phyloP scores from a whole-genome alignment of 2,888 invertebrate species.

The Escarpia spicata region DNA sequence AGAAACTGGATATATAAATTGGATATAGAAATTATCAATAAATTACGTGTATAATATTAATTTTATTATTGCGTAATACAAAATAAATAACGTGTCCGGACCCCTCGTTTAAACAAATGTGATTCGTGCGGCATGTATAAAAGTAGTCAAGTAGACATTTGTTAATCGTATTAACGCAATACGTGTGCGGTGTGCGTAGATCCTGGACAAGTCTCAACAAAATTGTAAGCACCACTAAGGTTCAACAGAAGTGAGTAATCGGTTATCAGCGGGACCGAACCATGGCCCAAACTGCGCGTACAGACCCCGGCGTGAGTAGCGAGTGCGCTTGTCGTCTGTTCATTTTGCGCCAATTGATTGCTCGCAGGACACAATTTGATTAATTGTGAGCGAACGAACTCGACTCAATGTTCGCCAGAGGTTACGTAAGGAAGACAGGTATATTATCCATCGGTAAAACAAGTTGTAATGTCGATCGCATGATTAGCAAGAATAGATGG shows the following conservation, averaged over 20 bases:
- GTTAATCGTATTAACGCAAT: not conserved
- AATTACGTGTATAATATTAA: no score
- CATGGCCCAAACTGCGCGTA: not conserved
- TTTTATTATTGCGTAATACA: no score
- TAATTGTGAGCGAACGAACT: not conserved
- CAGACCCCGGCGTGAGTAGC: not conserved
- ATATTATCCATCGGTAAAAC: not conserved
- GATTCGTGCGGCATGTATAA: not conserved
- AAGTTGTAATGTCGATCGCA: not conserved
- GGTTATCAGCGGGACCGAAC: not conserved
- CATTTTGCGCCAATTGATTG: constrained; percentile 5
- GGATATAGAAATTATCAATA: no score
- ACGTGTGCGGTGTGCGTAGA: not conserved
- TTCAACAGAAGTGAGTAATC: not conserved
- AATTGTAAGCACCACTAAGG: not conserved
- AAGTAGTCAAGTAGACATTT: not conserved
- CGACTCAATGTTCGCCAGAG: not conserved
- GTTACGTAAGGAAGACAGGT: not conserved
- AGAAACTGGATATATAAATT: no score
- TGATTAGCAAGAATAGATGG: not conserved
- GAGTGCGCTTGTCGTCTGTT: not conserved
- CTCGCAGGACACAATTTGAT: not conserved
- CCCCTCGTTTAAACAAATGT: no score
- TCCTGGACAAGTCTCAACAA: not conserved
- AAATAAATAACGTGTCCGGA: no score